Evolutionary conservation across 2,113 vertebrate genomes (phyloP).

Genomic region (Pachypanchax playfairii): DNA sequence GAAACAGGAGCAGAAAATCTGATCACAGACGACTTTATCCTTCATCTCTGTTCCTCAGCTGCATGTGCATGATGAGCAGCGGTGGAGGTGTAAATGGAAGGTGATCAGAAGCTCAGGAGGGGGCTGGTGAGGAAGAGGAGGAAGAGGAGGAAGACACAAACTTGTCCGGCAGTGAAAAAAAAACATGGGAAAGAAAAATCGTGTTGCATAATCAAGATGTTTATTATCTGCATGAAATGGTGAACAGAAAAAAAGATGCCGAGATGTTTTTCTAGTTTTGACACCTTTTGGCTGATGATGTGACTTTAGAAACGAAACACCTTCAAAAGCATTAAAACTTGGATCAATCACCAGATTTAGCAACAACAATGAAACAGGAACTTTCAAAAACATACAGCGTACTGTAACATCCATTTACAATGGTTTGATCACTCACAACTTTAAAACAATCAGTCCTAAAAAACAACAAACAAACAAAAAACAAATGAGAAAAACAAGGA

Average conservation of each 20-base stretch:
- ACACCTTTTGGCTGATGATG: slow-evolving; percentile 86
- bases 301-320: slow-evolving; percentile 83
- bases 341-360: too few species aligned
- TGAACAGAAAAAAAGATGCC: slow-evolving; percentile 86
- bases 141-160: slow-evolving; percentile 40
- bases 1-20: slow-evolving; percentile 18
- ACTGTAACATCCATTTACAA: too few species aligned
- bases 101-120: slow-evolving; percentile 15
- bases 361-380: too few species aligned
- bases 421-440: too few species aligned
- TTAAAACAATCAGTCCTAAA: too few species aligned
- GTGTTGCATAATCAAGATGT: slow-evolving; percentile 85
- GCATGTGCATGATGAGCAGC: slow-evolving; percentile 38
- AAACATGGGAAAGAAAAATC: slow-evolving; percentile 78
- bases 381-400: too few species aligned
- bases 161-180: slow-evolving; percentile 56
- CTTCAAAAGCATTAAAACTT: too few species aligned
- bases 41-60: slow-evolving; percentile 14
- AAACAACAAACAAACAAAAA: too few species aligned
- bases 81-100: slow-evolving; percentile 31
- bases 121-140: slow-evolving; percentile 20
- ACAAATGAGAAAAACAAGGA: too few species aligned
- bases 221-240: slow-evolving; percentile 87
- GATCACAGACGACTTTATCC: slow-evolving; percentile 8
- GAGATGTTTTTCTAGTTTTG: slow-evolving; percentile 85